Percentiles rank a stretch among this genome's conserved stretches.
Evolutionary conservation across 2,113 vertebrate genomes (phyloP).

Genomic region (Pongo pygmaeus): DNA sequence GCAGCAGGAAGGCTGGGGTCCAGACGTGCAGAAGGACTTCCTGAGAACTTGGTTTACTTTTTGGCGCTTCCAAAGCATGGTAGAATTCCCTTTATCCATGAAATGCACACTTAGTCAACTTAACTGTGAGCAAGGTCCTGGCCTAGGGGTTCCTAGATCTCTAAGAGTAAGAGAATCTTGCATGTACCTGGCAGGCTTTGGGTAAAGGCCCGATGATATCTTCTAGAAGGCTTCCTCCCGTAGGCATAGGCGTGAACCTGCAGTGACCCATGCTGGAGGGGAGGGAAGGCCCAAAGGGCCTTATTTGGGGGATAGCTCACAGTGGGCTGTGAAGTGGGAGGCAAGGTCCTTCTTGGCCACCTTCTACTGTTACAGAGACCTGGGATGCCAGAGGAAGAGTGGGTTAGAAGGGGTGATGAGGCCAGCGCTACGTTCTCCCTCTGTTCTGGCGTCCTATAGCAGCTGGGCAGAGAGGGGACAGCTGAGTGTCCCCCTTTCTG

Average conservation of each 20-base stretch:
- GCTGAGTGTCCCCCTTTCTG: slow-evolving; percentile 4
- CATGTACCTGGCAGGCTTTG: not conserved
- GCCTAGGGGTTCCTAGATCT: not conserved
- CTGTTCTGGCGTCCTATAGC: not conserved
- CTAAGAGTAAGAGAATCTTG: not conserved
- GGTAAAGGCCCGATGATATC: not conserved
- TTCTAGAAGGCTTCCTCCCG: not conserved
- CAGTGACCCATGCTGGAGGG: not conserved
- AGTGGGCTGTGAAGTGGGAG: not conserved
- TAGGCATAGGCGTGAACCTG: not conserved
- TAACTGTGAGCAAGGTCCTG: not conserved
- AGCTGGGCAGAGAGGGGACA: not conserved
- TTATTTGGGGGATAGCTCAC: not conserved
- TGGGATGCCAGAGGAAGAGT: not conserved
- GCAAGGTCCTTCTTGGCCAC: not conserved
- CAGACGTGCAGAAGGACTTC: slow-evolving; percentile 13
- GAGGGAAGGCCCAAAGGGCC: not conserved
- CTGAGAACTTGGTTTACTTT: slow-evolving; percentile 12
- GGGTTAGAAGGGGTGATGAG: not conserved
- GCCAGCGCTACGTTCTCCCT: not conserved
- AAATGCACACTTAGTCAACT: not conserved
- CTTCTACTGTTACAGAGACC: not conserved
- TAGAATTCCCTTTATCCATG: not conserved
- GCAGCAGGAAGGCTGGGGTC: not conserved
- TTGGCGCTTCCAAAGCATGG: not conserved